A percentile compares a stretch with the other conserved stretches of the same genome.
Conservation (phyloP, 2,888 invertebrate genomes). For the Microchrysa polita region DNA sequence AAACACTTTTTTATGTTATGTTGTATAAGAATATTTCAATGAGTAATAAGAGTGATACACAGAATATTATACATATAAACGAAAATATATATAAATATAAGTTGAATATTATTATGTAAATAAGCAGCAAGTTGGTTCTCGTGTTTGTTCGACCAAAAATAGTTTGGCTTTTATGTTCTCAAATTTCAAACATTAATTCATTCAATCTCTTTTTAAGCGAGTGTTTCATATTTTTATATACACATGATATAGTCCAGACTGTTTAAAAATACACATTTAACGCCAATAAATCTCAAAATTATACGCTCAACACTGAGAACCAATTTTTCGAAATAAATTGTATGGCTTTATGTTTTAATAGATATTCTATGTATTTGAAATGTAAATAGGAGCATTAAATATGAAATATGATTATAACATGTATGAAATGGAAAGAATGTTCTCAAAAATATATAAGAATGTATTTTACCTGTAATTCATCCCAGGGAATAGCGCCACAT, state of each 20-base stretch:
- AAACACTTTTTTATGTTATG: constrained; percentile 21
- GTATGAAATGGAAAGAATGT: constrained; percentile 11
- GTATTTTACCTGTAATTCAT: constrained; percentile 86
- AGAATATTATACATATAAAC: constrained; percentile 11
- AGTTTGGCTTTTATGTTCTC: no score
- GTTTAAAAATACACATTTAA: no score
- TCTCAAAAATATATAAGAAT: constrained; percentile 31
- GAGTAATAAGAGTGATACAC: constrained; percentile 7
- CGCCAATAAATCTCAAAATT: no score
- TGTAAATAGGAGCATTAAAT: constrained; percentile 4
- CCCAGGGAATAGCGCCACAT: constrained; percentile 89
- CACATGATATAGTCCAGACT: no score
- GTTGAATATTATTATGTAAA: constrained; percentile 12
- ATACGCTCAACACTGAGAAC: constrained; percentile 31
- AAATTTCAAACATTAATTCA: no score
- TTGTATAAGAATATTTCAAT: constrained; percentile 29
- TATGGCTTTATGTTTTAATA: not conserved
- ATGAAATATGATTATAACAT: constrained; percentile 17
- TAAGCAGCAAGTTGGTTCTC: constrained; percentile 3
- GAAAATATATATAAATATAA: constrained; percentile 15
- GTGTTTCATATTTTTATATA: no score
- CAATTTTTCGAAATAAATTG: constrained; percentile 26
- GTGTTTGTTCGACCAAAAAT: no score
- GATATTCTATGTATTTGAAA: constrained; percentile 4
- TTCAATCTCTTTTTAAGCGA: no score